These are phyloP conservation scores for Trachelus stipa DNA, from an alignment of 2,888 invertebrate genomes.

Conservation along the genomic window DNA sequence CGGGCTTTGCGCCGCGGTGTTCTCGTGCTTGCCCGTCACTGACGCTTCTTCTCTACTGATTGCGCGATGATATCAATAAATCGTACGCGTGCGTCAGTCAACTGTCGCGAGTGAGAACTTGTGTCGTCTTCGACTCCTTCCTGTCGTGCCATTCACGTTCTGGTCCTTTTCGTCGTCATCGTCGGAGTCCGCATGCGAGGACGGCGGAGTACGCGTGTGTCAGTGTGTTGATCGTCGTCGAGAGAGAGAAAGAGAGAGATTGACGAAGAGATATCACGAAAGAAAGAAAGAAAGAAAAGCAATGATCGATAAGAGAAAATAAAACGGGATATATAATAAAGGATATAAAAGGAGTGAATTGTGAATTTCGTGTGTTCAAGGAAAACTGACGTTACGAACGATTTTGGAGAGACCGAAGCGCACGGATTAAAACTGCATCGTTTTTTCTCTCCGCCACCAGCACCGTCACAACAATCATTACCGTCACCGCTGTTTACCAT, in stretches of 20 bases:
- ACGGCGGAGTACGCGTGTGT: background rate
- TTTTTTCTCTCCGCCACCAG: slow-evolving; percentile 8
- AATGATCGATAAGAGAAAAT: background rate
- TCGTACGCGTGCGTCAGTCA: background rate
- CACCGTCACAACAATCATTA: background rate
- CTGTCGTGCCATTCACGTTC: background rate
- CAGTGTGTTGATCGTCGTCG: background rate
- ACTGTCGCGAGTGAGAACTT: background rate
- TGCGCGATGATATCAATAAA: background rate
- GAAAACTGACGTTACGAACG: slow-evolving; percentile 5
- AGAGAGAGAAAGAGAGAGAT: background rate
- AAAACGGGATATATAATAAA: background rate
- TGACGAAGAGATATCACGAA: background rate
- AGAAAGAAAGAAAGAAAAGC: background rate
- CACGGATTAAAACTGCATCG: slow-evolving; percentile 9
- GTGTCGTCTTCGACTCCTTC: background rate
- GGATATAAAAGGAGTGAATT: background rate
- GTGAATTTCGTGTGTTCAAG: background rate
- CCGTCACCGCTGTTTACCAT: background rate
- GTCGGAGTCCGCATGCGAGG: background rate
- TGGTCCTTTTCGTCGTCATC: background rate
- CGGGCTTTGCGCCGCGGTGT: background rate
- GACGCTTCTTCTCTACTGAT: background rate
- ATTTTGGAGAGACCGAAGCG: slow-evolving; percentile 4
- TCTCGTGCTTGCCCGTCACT: background rate